Percentiles rank a stretch among this genome's conserved stretches.
Evolutionary conservation across 2,797 vertebrate genomes (phyloP).

Genomic region (Poecilia velifera): DNA sequence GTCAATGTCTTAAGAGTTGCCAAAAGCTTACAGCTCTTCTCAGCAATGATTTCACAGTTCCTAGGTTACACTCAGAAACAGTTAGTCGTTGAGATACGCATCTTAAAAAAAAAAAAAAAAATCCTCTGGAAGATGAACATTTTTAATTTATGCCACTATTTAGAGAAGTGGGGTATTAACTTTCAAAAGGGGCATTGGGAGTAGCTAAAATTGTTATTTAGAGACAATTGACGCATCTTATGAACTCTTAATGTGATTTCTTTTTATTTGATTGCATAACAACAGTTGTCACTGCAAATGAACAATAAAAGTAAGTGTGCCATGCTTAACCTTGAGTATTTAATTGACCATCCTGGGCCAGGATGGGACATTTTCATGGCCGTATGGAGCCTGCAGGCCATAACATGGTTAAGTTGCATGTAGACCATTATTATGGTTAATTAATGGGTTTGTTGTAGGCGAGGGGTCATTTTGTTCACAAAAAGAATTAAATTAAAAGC

Average conservation of each 20-base stretch:
- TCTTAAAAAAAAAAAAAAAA: too few species aligned
- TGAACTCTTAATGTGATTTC: not conserved
- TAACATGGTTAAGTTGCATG: not conserved
- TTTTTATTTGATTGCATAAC: not conserved
- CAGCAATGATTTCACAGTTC: constrained; percentile 33
- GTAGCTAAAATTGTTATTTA: not conserved
- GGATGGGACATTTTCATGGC: not conserved
- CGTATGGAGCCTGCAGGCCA: not conserved
- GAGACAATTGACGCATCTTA: not conserved
- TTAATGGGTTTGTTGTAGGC: not conserved
- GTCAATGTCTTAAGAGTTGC: constrained; percentile 65
- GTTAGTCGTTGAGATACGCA: not conserved
- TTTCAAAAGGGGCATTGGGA: not conserved
- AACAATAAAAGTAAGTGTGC: not conserved
- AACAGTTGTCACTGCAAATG: not conserved
- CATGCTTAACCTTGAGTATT: not conserved
- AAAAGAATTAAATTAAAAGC: constrained; percentile 35
- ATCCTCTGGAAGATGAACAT: not conserved
- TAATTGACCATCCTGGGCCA: not conserved
- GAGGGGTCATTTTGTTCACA: not conserved
- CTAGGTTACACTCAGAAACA: constrained; percentile 10
- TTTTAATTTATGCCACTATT: not conserved
- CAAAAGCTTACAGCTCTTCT: constrained; percentile 50
- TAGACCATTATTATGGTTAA: not conserved
- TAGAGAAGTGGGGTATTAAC: not conserved